A percentile compares a stretch with the other conserved stretches of the same genome.
Conservation (phyloP, 2,797 vertebrate species). For the Nasua narica region DNA sequence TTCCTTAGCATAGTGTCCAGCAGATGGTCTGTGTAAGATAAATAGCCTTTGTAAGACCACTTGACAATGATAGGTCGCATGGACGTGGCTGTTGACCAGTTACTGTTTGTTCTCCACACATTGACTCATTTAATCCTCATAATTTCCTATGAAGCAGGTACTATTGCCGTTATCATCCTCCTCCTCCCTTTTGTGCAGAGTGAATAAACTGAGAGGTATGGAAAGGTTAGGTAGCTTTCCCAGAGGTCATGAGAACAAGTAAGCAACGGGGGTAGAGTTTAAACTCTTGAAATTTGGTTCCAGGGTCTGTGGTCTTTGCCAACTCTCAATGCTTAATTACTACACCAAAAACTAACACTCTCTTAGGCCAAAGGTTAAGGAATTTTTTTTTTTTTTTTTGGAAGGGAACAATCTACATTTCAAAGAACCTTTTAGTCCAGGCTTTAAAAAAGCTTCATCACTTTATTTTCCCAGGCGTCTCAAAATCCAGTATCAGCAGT, state of each 20-base stretch:
- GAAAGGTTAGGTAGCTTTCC: conserved; percentile 31
- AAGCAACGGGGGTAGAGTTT: background rate
- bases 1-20: background rate
- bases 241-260: conserved; percentile 41
- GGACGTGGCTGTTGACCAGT: background rate
- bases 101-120: background rate
- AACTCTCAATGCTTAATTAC: conserved; percentile 26
- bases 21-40: background rate
- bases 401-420: conserved; percentile 20
- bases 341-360: background rate
- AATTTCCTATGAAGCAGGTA: background rate
- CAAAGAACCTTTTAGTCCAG: background rate
- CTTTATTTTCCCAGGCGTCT: conserved; percentile 11
- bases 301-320: background rate
- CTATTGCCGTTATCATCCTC: background rate
- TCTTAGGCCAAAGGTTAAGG: conserved; percentile 39
- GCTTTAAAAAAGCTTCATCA: background rate
- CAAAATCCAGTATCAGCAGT: background rate
- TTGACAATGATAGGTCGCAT: background rate
- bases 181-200: background rate
- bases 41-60: background rate
- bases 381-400: background rate
- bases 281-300: conserved; percentile 42
- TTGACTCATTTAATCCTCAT: background rate
- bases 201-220: conserved; percentile 48